A percentile compares a stretch with the other conserved stretches of the same genome.
Evolutionary conservation across 2,113 vertebrate genomes (phyloP).

Genomic region (Alectura lathami): DNA sequence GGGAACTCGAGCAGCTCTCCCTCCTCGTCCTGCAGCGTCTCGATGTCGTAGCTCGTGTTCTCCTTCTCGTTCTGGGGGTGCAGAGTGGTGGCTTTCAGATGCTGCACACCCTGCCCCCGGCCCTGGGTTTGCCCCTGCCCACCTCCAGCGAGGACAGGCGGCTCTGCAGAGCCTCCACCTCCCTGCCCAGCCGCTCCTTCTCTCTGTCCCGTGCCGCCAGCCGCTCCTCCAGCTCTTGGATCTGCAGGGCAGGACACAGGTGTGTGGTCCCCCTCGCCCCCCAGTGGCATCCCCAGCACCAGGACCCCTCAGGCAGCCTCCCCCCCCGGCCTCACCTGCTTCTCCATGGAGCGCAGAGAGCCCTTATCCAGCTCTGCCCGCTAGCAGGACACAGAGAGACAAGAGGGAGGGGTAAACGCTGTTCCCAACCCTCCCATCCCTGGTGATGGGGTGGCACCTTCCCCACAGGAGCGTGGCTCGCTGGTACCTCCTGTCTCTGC

Average conservation of each 20-base stretch:
- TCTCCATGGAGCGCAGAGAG: constrained; percentile 74
- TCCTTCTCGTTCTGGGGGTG: constrained; percentile 72
- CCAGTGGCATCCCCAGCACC: background rate
- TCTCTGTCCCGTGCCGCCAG: constrained; percentile 80
- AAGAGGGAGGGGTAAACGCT: background rate
- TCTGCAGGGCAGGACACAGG: constrained; percentile 44
- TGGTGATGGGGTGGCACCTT: background rate
- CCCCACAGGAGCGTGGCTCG: accelerated
- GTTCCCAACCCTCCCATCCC: background rate
- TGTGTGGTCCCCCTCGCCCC: background rate
- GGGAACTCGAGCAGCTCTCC: constrained; percentile 85
- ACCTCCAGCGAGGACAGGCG: constrained; percentile 76
- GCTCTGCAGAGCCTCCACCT: constrained; percentile 83
- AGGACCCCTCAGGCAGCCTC: background rate
- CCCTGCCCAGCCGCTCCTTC: constrained; percentile 80
- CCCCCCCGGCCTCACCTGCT: constrained; percentile 46
- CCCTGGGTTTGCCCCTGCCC: background rate
- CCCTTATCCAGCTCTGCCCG: constrained; percentile 53
- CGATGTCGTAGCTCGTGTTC: constrained; percentile 75
- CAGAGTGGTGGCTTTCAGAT: background rate
- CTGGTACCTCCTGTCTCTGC: constrained; percentile 69
- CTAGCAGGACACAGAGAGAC: constrained; percentile 7
- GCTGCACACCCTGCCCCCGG: accelerated
- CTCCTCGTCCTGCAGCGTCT: constrained; percentile 80
- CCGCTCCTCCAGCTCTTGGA: constrained; percentile 79